A percentile compares a stretch with the other conserved stretches of the same genome.
These are phyloP conservation scores for Ephialtes manifestator DNA, from an alignment of 2,888 invertebrate genomes.

Conservation along the genomic window DNA sequence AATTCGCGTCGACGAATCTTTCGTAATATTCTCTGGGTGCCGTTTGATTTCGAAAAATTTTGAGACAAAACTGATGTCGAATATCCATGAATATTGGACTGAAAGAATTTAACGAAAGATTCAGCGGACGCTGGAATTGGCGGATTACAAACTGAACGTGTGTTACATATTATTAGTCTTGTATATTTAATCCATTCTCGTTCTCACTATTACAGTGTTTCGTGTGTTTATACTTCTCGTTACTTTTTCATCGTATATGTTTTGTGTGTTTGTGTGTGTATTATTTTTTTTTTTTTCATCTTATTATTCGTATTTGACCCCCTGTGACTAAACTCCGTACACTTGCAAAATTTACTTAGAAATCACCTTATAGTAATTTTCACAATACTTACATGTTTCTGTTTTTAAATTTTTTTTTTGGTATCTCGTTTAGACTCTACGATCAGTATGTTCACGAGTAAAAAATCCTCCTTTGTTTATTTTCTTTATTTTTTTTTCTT, in stretches of 20 bases:
- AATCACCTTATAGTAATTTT: conserved; percentile 74
- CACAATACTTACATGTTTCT: conserved; percentile 75
- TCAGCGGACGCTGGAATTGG: conserved; percentile 72
- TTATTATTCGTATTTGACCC: conserved; percentile 71
- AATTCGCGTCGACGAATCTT: conserved; percentile 73
- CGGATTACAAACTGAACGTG: conserved; percentile 79
- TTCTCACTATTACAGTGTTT: conserved; percentile 72
- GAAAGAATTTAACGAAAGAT: conserved; percentile 68
- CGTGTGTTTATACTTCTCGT: conserved; percentile 67
- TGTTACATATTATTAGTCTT: conserved; percentile 77
- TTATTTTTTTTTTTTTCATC: conserved; percentile 47
- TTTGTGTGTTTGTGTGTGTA: conserved; percentile 36
- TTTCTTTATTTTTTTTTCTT: conserved; percentile 61
- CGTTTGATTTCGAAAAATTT: conserved; percentile 25
- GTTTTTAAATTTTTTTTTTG: conserved; percentile 58
- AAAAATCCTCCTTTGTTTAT: conserved; percentile 72
- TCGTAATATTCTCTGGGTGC: conserved; percentile 56
- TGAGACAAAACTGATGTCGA: background rate
- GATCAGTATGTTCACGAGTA: conserved; percentile 71
- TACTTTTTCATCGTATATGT: conserved; percentile 67
- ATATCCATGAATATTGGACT: conserved; percentile 4
- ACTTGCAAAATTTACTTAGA: conserved; percentile 73
- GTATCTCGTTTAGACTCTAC: conserved; percentile 71
- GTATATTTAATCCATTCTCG: conserved; percentile 75
- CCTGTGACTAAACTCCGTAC: conserved; percentile 73